Base-by-base conservation (phyloP, 1,140 invertebrate species). In the Meloidogyne hapla region DNA sequence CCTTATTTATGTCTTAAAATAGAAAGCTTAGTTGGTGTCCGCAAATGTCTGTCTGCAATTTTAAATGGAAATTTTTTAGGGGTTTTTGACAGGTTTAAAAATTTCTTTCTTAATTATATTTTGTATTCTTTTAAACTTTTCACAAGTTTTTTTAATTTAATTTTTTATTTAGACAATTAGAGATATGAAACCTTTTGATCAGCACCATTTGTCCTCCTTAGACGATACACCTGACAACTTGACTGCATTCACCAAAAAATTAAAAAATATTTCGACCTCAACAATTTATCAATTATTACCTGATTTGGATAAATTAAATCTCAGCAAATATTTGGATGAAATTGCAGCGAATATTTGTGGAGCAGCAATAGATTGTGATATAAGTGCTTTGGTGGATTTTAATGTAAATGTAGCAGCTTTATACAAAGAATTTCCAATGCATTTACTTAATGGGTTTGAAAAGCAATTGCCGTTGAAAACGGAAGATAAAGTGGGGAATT, bases 281-380 rank as follows among this genome's bases (percentile, higher is more conserved):
- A 65, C 79, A 2, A 77, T 80, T 21, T 9, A 23, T 3, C 48
- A 62, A n/a, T 56, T 81, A 12, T 93, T 96, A 80, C 94, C 93
- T 68, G 92, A 94, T 38, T 89, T 98, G 62, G 88, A 94, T 18
- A 95, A 94, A 87, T 89, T 99, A 6, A 99, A 99, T 90, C 89
- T 98, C 9, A 94, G 94, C 1, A 98, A 98, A 89, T 98, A 98
- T 87, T 92, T 96, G 66, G 94, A 93, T 26, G 94, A 96, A 90
- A 93, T 95, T 75, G 89, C 81, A 10, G 38, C 68, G n/a, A 77
- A 68, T 71, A 76, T 81, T 73, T 83, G 81, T 62, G 80, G 84
- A 48, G 72, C 82, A 64, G 84, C 84, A 62, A 40, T 77, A 9
- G 84, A n/a, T n/a, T n/a, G n/a, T 2, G 81, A 82, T 62, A 18